phyloP scores from a whole-genome alignment of 1,140 invertebrate species.

The Megalonaias nervosa region DNA sequence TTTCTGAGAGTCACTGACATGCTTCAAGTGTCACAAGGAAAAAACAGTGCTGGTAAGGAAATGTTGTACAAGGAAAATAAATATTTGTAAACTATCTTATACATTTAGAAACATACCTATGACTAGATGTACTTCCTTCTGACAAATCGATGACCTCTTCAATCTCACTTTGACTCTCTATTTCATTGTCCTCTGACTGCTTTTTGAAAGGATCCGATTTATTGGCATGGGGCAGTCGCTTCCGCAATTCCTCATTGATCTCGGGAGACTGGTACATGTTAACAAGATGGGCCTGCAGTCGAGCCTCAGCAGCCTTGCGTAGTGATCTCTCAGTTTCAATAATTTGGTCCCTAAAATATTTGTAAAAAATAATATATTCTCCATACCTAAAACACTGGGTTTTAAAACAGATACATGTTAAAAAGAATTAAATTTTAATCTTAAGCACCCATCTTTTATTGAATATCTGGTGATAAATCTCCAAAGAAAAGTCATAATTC shows the following conservation, averaged over 20 bases:
- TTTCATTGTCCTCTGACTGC: background rate
- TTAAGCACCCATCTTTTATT: background rate
- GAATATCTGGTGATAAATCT: background rate
- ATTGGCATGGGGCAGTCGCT: constrained; percentile 36
- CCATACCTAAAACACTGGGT: background rate
- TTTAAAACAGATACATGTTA: background rate
- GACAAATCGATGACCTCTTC: constrained; percentile 23
- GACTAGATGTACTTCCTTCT: too few species aligned
- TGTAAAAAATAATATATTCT: background rate
- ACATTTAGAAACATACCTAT: too few species aligned
- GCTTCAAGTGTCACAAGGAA: too few species aligned
- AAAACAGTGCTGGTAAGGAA: too few species aligned
- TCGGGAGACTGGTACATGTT: constrained; percentile 33
- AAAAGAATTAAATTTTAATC: background rate
- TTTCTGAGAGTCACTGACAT: too few species aligned
- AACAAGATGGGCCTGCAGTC: constrained; percentile 20
- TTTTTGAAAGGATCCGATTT: constrained; percentile 40
- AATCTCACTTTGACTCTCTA: constrained; percentile 28
- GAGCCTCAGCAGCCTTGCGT: constrained; percentile 31
- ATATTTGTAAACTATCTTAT: too few species aligned
- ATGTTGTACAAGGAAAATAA: too few species aligned
- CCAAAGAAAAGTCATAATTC: background rate
- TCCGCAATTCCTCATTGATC: constrained; percentile 40
- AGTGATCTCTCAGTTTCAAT: constrained; percentile 31
- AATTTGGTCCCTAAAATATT: constrained; percentile 31